These are phyloP conservation scores for Phorcus lineatus DNA, from an alignment of 2,888 invertebrate species.

Conservation along the genomic window DNA sequence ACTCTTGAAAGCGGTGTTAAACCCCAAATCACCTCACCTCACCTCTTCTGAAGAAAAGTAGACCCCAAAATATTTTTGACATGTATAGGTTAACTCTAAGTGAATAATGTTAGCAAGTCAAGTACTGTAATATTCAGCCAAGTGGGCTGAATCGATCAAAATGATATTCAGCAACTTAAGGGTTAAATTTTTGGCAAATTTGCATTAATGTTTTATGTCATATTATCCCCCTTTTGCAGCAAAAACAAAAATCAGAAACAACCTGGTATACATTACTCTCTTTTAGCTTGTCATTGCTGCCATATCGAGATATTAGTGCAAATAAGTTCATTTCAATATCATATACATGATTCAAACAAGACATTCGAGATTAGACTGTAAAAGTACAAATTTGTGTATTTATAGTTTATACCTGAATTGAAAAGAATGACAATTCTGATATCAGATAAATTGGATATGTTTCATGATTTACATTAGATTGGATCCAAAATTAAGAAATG, in stretches of 20 bases:
- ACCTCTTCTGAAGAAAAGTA: too few species aligned
- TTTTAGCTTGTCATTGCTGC: too few species aligned
- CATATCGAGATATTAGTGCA: background rate
- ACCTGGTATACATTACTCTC: too few species aligned
- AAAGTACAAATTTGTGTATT: background rate
- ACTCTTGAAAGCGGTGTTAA: too few species aligned
- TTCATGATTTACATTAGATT: background rate
- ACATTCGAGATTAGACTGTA: background rate
- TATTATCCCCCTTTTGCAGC: background rate
- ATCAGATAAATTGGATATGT: background rate
- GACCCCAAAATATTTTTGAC: too few species aligned
- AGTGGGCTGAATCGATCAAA: too few species aligned
- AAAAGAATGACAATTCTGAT: background rate
- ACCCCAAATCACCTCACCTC: too few species aligned
- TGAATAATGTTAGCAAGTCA: too few species aligned
- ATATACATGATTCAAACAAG: background rate
- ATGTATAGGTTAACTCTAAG: too few species aligned
- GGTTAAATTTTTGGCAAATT: too few species aligned
- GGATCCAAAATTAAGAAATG: background rate
- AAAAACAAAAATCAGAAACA: background rate
- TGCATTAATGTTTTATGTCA: background rate
- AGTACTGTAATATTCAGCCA: too few species aligned
- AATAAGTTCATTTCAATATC: background rate
- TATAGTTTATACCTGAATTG: background rate
- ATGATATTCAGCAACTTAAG: too few species aligned